phyloP scores from a whole-genome alignment of 2,113 vertebrate species.

The Lepus americanus region DNA sequence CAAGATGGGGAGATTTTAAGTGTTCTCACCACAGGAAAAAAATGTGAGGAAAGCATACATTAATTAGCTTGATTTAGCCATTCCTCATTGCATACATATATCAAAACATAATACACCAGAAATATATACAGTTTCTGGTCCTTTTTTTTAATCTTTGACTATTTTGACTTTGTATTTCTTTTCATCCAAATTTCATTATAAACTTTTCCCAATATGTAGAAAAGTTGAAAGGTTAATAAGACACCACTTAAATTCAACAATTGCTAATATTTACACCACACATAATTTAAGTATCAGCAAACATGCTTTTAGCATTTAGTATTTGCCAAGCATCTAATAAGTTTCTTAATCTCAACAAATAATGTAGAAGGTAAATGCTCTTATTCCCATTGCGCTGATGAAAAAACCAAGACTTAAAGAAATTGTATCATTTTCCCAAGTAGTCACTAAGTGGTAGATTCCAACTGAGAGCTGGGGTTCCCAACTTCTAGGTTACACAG shows the following conservation, averaged over 20 bases:
- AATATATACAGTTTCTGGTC: not conserved
- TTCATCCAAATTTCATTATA: not conserved
- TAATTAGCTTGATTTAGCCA: not conserved
- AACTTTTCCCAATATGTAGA: not conserved
- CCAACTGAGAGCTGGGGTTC: not conserved
- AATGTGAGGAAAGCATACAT: not conserved
- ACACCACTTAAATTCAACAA: not conserved
- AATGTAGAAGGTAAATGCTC: not conserved
- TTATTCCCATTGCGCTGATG: not conserved
- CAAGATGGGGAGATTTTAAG: not conserved
- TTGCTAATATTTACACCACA: not conserved
- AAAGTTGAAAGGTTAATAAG: not conserved
- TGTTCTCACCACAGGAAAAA: not conserved
- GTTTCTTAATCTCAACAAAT: not conserved
- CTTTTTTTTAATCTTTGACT: not conserved
- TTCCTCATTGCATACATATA: not conserved
- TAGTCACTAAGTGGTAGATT: not conserved
- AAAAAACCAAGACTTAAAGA: conserved; percentile 15
- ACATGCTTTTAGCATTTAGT: not conserved
- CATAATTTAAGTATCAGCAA: not conserved
- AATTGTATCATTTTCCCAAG: not conserved
- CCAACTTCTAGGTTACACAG: not conserved
- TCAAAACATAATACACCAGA: not conserved
- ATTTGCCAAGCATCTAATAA: not conserved
- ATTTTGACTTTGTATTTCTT: conserved; percentile 34